phyloP scores from a whole-genome alignment of 2,888 invertebrate genomes.

The Synanthedon andrenaeformis region DNA sequence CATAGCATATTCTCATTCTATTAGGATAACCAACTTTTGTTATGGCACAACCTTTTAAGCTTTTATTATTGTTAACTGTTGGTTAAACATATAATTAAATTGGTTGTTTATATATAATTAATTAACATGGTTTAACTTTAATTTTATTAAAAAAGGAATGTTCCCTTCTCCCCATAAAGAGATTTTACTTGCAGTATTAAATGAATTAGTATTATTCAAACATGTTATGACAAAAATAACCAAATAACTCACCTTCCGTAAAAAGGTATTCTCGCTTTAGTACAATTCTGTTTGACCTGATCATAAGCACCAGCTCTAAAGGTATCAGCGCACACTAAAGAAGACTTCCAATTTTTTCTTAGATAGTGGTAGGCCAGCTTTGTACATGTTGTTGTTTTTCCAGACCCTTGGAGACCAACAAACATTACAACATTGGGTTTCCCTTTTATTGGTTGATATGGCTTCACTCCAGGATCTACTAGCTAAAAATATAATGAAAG shows the following conservation, averaged over 20 bases:
- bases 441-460: conserved; percentile 95
- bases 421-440: conserved; percentile 98
- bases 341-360: conserved; percentile 99
- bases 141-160: too few species aligned
- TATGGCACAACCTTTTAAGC: too few species aligned
- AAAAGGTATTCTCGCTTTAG: conserved; percentile 98
- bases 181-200: too few species aligned
- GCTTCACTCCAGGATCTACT: conserved; percentile 97
- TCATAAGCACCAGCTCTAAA: conserved; percentile 99
- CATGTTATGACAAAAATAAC: too few species aligned
- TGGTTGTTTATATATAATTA: too few species aligned
- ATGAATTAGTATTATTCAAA: too few species aligned
- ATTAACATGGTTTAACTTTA: too few species aligned
- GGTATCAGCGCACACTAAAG: conserved; percentile 98
- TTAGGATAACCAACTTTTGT: background rate
- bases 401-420: conserved; percentile 98
- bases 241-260: conserved; percentile 84
- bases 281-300: conserved; percentile 99
- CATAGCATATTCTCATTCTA: background rate
- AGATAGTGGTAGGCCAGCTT: conserved; percentile 99
- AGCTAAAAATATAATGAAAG: conserved; percentile 66
- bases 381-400: conserved; percentile 99
- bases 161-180: too few species aligned
- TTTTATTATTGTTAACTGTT: background rate
- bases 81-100: too few species aligned